phyloP scores from a whole-genome alignment of 2,888 invertebrate genomes.

The Lasioglossum marginatum region DNA sequence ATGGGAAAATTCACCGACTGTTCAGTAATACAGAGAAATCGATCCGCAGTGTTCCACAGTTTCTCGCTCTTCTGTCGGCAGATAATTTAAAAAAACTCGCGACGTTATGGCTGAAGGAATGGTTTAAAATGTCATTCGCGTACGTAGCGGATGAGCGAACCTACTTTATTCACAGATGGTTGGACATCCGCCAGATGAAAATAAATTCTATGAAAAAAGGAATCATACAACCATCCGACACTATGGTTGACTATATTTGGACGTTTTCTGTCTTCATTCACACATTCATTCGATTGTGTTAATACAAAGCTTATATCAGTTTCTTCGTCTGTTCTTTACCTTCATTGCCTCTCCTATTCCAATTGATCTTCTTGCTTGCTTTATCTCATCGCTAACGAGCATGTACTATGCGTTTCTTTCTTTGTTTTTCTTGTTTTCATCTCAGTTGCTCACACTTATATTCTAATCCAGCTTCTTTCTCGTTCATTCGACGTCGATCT shows the following conservation, averaged over 20 bases:
- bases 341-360: constrained; percentile 6
- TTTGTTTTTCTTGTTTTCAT: neutral
- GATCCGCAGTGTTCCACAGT: neutral
- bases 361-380: constrained; percentile 8
- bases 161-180: neutral
- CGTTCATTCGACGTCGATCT: neutral
- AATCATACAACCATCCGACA: neutral
- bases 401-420: neutral
- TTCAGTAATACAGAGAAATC: neutral
- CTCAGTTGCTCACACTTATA: neutral
- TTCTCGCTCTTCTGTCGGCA: neutral
- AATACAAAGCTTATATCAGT: constrained; percentile 1
- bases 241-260: neutral
- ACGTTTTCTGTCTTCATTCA: neutral
- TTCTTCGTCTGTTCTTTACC: neutral
- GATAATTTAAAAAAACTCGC: neutral
- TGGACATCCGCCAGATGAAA: neutral
- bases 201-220: neutral
- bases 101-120: constrained; percentile 16
- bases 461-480: neutral
- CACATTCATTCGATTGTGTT: neutral
- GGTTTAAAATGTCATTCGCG: constrained; percentile 59
- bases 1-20: neutral
- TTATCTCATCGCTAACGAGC: neutral
- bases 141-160: neutral